A percentile compares a stretch with the other conserved stretches of the same genome.
These are phyloP conservation scores for Chymomyza costata DNA, from an alignment of 1,140 invertebrate species.

Conservation along the genomic window DNA sequence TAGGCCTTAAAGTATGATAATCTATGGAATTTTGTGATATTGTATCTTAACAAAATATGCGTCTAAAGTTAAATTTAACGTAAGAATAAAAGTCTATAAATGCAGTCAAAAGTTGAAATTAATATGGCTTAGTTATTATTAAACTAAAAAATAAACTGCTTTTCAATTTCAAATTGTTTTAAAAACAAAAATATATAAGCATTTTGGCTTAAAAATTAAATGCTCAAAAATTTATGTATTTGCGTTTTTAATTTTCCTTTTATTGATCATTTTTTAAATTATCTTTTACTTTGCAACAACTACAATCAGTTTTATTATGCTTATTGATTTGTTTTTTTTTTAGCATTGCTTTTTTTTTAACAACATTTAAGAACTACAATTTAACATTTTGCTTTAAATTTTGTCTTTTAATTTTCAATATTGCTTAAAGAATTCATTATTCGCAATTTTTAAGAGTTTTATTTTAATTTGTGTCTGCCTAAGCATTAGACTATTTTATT, in stretches of 20 bases:
- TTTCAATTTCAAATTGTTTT: too few species aligned
- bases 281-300: conserved; percentile 32
- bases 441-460: background rate
- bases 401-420: conserved; percentile 30
- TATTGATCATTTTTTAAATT: conserved; percentile 21
- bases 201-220: too few species aligned
- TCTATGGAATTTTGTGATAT: too few species aligned
- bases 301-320: conserved; percentile 36
- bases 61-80: too few species aligned
- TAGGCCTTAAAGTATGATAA: too few species aligned
- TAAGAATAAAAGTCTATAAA: too few species aligned
- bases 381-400: conserved; percentile 27
- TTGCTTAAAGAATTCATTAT: conserved; percentile 41
- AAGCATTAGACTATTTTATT: conserved; percentile 3
- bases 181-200: too few species aligned
- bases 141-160: too few species aligned
- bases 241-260: conserved; percentile 5
- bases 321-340: conserved; percentile 39
- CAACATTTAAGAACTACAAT: conserved; percentile 51
- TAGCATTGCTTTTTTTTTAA: conserved; percentile 31
- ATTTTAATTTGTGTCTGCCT: conserved; percentile 1
- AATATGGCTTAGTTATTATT: too few species aligned
- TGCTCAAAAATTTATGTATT: conserved; percentile 3
- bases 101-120: too few species aligned
- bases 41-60: too few species aligned